Conservation (phyloP, 2,113 vertebrate genomes). For the Brachionichthys hirsutus region DNA sequence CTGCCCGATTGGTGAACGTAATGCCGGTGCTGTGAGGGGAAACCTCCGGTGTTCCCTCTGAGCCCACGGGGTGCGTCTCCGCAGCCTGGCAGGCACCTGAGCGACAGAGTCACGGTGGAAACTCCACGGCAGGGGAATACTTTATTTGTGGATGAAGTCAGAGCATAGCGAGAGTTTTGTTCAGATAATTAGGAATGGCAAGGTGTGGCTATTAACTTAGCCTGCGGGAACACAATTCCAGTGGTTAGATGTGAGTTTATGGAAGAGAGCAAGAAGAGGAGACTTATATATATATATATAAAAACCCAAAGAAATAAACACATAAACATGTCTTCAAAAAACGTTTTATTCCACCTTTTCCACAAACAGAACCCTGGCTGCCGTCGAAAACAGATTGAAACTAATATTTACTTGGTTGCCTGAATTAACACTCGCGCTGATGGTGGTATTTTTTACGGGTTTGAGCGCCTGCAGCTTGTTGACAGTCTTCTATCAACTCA, state of each 20-base stretch:
- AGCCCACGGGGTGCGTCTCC: neutral
- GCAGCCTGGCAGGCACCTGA: constrained; percentile 40
- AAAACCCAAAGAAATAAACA: too few species aligned
- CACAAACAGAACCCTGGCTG: neutral
- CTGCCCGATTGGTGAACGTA: constrained; percentile 43
- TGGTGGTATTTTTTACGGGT: neutral
- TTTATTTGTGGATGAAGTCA: constrained; percentile 31
- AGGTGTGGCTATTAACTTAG: constrained; percentile 46
- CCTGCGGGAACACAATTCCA: constrained; percentile 4
- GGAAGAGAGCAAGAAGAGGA: neutral
- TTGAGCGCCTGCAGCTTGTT: constrained; percentile 50
- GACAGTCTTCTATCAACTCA: constrained; percentile 36
- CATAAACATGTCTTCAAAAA: too few species aligned
- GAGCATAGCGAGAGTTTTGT: constrained; percentile 42
- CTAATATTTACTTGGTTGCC: too few species aligned
- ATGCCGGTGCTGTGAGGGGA: constrained; percentile 29
- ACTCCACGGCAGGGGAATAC: constrained; percentile 23
- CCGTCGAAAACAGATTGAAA: neutral
- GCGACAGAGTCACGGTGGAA: constrained; percentile 14
- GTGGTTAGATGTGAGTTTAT: neutral
- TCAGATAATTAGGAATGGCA: constrained; percentile 44
- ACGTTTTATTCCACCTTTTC: neutral
- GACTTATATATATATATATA: neutral
- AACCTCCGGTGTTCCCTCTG: constrained; percentile 20
- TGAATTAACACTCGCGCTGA: neutral